Evolutionary conservation across 53 echinoderm and acorn worm species (phyloP).

Genomic region (Paracentrotus lividus): DNA sequence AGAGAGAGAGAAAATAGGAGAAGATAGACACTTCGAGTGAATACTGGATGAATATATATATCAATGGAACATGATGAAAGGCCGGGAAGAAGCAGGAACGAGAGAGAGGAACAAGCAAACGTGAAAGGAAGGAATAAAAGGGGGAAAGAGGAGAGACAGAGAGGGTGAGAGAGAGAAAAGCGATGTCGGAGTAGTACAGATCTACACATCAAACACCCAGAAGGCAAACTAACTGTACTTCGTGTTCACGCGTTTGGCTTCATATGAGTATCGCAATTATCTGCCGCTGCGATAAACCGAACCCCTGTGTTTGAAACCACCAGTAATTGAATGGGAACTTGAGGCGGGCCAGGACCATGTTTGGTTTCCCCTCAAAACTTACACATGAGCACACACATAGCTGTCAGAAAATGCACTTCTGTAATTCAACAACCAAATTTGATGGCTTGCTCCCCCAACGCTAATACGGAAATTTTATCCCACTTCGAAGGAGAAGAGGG

Average conservation of each 20-base stretch:
- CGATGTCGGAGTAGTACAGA: not conserved
- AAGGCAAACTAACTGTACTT: not conserved
- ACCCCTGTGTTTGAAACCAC: slow-evolving; percentile 3
- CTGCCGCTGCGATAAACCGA: slow-evolving; percentile 28
- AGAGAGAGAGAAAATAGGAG: not conserved
- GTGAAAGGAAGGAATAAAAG: not conserved
- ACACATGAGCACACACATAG: slow-evolving; percentile 7
- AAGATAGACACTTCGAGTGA: too few species aligned
- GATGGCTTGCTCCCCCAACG: not conserved
- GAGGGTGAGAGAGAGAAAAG: not conserved
- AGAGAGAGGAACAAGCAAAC: not conserved
- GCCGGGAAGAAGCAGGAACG: not conserved
- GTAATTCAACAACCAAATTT: slow-evolving; percentile 23
- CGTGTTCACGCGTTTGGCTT: slow-evolving; percentile 12
- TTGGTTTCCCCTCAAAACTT: slow-evolving; percentile 11
- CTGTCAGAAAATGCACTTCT: slow-evolving; percentile 43
- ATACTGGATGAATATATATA: not conserved
- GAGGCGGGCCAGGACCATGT: not conserved
- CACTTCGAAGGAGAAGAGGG: not conserved
- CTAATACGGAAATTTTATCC: slow-evolving; percentile 34
- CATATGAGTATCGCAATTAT: slow-evolving; percentile 21
- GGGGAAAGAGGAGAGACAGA: not conserved
- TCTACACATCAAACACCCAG: slow-evolving; percentile 28
- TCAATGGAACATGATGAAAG: not conserved
- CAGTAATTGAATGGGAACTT: too few species aligned